These are phyloP conservation scores for Mus spicilegus DNA, from an alignment of 2,113 vertebrate genomes.

Conservation along the genomic window DNA sequence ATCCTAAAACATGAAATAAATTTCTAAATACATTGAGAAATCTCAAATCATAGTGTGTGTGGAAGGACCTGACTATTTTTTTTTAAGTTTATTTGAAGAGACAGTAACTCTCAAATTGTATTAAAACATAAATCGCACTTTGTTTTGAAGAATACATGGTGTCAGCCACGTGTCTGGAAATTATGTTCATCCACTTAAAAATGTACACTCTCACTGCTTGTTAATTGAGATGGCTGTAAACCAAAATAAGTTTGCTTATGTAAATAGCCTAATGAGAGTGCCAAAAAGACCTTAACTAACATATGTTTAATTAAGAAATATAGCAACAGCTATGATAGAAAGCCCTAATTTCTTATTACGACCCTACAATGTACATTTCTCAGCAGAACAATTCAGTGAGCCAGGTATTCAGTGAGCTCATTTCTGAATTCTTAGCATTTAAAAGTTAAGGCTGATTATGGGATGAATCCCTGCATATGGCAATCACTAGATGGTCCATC, in stretches of 20 bases:
- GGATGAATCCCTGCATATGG: too few relatives aligned
- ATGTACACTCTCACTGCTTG: constrained; percentile 40
- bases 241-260: constrained; percentile 52
- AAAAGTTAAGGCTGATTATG: background rate
- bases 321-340: constrained; percentile 35
- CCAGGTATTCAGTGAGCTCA: background rate
- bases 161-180: background rate
- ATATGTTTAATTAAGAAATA: constrained; percentile 52
- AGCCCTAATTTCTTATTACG: background rate
- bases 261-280: constrained; percentile 41
- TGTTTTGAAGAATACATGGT: background rate
- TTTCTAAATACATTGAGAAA: background rate
- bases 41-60: background rate
- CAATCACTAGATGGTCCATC: too few relatives aligned
- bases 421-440: background rate
- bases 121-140: background rate
- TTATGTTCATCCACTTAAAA: constrained; percentile 37
- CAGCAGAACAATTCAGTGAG: background rate
- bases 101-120: background rate
- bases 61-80: background rate
- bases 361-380: background rate
- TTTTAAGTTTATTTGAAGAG: background rate
- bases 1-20: background rate
- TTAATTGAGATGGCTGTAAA: constrained; percentile 41
- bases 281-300: background rate